Percentiles rank a stretch among this genome's conserved stretches.
Conservation (phyloP, 2,797 vertebrate genomes). For the Parotocinclus haroldoi region DNA sequence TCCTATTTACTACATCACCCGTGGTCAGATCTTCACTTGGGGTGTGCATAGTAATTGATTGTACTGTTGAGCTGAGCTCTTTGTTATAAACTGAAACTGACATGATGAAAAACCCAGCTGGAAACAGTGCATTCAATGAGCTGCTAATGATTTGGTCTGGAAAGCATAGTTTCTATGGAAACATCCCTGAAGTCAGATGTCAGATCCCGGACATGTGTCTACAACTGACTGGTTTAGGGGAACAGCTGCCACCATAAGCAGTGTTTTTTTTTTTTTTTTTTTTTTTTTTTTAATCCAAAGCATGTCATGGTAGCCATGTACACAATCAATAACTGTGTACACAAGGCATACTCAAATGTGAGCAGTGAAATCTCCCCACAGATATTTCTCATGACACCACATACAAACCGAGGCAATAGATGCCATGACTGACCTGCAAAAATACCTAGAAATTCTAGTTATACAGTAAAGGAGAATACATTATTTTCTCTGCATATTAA, state of each 20-base stretch:
- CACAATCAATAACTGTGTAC: not conserved
- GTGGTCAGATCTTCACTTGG: constrained; percentile 4
- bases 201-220: constrained; percentile 20
- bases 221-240: constrained; percentile 3
- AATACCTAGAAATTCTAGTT: too few species aligned
- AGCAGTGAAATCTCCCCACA: too few species aligned
- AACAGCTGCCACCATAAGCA: constrained; percentile 7
- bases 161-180: constrained; percentile 31
- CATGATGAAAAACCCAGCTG: constrained; percentile 39
- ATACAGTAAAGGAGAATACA: too few species aligned
- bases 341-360: not conserved
- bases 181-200: constrained; percentile 12
- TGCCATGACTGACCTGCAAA: too few species aligned
- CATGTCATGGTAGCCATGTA: constrained; percentile 6
- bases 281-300: not conserved
- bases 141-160: constrained; percentile 5
- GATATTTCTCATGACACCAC: too few species aligned
- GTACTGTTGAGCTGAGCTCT: constrained; percentile 34
- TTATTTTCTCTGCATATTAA: too few species aligned
- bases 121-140: constrained; percentile 31
- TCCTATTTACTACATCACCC: too few species aligned
- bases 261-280: not conserved
- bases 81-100: constrained; percentile 36
- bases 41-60: constrained; percentile 32
- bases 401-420: too few species aligned